Evolutionary conservation across 2,113 vertebrate species (phyloP), one percentile per base, ranked within the genome.

Genomic region (Otolemur garnettii): DNA sequence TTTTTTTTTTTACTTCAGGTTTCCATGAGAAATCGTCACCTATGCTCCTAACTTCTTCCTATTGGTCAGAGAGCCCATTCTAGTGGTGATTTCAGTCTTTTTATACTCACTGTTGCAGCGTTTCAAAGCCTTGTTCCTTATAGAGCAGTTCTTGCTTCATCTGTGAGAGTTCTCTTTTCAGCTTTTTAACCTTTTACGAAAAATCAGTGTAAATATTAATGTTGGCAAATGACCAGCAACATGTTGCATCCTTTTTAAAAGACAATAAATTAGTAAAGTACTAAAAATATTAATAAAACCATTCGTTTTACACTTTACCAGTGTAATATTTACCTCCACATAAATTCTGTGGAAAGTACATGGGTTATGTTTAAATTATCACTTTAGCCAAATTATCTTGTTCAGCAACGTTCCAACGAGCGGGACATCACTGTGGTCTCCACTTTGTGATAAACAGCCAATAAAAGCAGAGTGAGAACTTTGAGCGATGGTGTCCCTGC

Each of bases 111-210:
- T 98, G 99, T 97, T 99, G 99, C 91, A 99, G 93, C 19, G 99
- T 99, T 96, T 99, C 99, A 98, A 99, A 99, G 96, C 99, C 99
- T 98, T 99, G 99, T 86, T 99, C 99, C 96, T 99, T 99, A 97
- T 99, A 99, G 68, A 99, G 96, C 91, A 99, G 98, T 93, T 99
- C 99, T 97, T 99, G 99, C 97, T 99, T 99, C 99, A 99, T 99
- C 96, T 99, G 99, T 59, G 98, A 99, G 69, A 99, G 99, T 77
- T 99, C 99, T 95, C 98, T 97, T 98, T 99, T 99, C 98, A 99
- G 98, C 96, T 99, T 99, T 97, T 99, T 99, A 96, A 99, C 99
- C 99, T 99, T 98, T 96, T 21, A 66, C 83, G 87, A 97, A 98
- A 98, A 98, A 98, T 97, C 95, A 98, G 97, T 93, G 91, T n/a